Base-by-base conservation (phyloP, 1,140 invertebrate species). In the Pomacea maculata region DNA sequence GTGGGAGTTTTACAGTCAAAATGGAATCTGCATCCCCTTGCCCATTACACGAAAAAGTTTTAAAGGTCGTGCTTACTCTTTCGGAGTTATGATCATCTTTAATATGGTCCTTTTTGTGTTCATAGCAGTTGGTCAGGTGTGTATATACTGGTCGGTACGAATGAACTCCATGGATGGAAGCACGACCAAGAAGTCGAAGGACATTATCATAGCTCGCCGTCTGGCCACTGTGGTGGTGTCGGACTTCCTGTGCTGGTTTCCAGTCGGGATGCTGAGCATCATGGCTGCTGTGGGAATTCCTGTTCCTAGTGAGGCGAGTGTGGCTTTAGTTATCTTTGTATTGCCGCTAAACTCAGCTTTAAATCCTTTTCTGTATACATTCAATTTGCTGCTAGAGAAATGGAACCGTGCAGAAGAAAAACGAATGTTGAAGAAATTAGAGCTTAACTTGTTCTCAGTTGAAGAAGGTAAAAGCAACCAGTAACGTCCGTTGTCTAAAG, bases 1-100 rank as follows among this genome's bases (percentile, higher is more conserved):
- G 21, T 82, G 76, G 75, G 34, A 78, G 9, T 70, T 63, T 10
- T 82, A 77, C 64, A 73, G 52, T 61, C 70, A 29, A n/a, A 78
- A 68, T 15, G 76, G 75, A 12, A 65, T 82, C 25, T 82, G 80
- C 25, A 17, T 78, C 10, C 75, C 64, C 2, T 61, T 82, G 54
- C 80, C 80, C 52, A 54, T 74, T 7, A 19, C 45, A 15, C 11
- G 45, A 17, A 25, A 61, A 25, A 19, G 25, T 12, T 75, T 75
- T n/a, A 61, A 25, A 57, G 73, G 73, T 29, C 45, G 54, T 4
- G 54, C 5, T n/a, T 75, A 75, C 29, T 54, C 73, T 61, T 75
- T 75, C 7, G 25, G 52, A n/a, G 25, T 75, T 14, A 15, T 75
- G 7, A 75, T 75, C n/a, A 12, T 75, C 25, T 55, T 25, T 17